phyloP scores from a whole-genome alignment of 1,140 invertebrate species.

The Pseudomyrmex pallidus region DNA sequence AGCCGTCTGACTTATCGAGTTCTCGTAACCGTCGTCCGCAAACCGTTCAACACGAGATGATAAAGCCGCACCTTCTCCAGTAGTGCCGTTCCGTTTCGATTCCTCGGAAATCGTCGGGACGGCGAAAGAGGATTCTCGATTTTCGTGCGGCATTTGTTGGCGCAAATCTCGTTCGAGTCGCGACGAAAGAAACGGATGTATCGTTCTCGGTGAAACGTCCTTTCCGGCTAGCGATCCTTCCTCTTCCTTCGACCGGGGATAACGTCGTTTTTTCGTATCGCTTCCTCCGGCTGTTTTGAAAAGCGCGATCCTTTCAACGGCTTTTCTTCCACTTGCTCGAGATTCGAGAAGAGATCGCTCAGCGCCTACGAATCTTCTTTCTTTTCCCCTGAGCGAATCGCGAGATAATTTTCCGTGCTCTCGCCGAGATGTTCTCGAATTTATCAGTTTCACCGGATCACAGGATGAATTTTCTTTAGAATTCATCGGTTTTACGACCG shows the following conservation, averaged over 20 bases:
- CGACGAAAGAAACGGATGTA: constrained; percentile 3
- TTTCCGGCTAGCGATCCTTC: neutral
- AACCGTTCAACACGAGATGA: constrained; percentile 53
- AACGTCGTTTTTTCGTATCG: neutral
- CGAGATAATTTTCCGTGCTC: constrained; percentile 27
- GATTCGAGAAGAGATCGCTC: neutral
- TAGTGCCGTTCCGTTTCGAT: neutral
- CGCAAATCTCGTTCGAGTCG: neutral
- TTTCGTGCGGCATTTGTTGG: neutral
- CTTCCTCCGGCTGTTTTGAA: neutral
- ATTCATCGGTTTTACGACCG: constrained; percentile 36
- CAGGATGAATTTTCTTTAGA: constrained; percentile 17
- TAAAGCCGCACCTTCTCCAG: constrained; percentile 1
- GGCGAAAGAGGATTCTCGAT: neutral
- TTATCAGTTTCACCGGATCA: constrained; percentile 17
- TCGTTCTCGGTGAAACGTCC: neutral
- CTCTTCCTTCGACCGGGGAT: neutral
- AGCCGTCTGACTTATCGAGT: neutral
- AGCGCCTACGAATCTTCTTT: neutral
- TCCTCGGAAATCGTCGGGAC: neutral
- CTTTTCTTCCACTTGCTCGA: neutral
- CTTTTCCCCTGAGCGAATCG: neutral
- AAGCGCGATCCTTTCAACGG: neutral
- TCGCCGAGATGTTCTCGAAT: neutral
- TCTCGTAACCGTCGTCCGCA: constrained; percentile 38